Conservation (phyloP, 2,113 vertebrate species). For the Arenaria interpres region DNA sequence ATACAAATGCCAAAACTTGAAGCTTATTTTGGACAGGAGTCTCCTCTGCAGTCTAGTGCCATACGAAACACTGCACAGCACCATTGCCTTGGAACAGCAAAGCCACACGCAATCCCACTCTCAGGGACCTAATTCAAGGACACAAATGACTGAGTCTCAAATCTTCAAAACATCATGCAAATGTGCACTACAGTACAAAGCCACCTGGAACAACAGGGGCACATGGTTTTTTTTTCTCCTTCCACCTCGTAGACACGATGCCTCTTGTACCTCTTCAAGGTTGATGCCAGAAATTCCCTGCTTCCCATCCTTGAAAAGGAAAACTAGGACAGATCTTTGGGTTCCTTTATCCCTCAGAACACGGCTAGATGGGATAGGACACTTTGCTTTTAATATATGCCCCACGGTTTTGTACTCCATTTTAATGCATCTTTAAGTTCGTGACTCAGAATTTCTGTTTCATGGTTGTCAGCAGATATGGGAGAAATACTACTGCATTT, state of each 20-base stretch:
- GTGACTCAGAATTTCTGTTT: neutral
- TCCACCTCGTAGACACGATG: neutral
- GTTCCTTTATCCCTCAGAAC: neutral
- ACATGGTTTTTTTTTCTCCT: neutral
- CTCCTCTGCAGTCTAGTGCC: neutral
- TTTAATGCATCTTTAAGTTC: neutral
- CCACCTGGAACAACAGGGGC: neutral
- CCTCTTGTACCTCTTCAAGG: neutral
- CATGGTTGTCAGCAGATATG: neutral
- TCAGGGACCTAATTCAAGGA: neutral
- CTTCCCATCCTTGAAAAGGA: neutral
- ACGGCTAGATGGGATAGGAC: neutral
- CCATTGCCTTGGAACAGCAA: neutral
- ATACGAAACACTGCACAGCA: neutral
- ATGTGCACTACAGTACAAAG: neutral
- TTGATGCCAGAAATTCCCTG: neutral
- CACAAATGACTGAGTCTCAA: neutral
- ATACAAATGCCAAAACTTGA: neutral
- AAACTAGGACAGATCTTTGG: neutral
- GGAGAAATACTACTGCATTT: neutral
- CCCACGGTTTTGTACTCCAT: neutral
- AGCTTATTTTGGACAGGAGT: neutral
- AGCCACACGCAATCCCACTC: neutral
- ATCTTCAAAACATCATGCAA: neutral
- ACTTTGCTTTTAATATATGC: neutral